Conservation (phyloP, 2,113 vertebrate genomes). For the Labrus mixtus region DNA sequence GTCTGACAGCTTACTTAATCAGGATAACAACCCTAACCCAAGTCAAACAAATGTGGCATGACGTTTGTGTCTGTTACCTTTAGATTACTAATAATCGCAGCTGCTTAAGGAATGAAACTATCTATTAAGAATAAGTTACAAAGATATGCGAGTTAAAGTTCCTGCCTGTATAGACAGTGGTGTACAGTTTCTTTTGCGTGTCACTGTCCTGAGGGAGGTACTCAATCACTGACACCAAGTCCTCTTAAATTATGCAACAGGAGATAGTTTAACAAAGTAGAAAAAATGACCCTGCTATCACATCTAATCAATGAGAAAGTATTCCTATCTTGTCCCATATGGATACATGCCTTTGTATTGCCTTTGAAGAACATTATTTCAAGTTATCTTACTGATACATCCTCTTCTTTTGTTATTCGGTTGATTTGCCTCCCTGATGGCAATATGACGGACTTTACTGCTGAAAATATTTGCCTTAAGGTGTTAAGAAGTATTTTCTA, state of each 20-base stretch:
- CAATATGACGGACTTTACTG: slow-evolving; percentile 53
- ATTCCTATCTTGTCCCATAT: slow-evolving; percentile 10
- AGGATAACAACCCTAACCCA: too few species aligned
- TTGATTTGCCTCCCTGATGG: slow-evolving; percentile 50
- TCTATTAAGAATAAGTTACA: not conserved
- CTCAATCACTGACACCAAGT: slow-evolving; percentile 20
- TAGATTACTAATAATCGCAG: slow-evolving; percentile 14
- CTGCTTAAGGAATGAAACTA: not conserved
- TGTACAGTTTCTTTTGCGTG: not conserved
- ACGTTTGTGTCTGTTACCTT: slow-evolving; percentile 2
- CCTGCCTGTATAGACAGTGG: not conserved
- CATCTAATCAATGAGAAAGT: slow-evolving; percentile 17
- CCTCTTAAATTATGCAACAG: slow-evolving; percentile 66
- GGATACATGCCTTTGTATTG: slow-evolving; percentile 55
- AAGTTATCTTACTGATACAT: slow-evolving; percentile 20
- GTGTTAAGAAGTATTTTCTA: slow-evolving; percentile 57
- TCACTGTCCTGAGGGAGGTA: not conserved
- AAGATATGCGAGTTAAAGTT: slow-evolving; percentile 9
- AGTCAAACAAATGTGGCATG: slow-evolving; percentile 22
- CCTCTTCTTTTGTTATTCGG: slow-evolving; percentile 30
- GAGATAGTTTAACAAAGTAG: slow-evolving; percentile 42
- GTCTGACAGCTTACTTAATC: not conserved
- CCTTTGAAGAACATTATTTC: slow-evolving; percentile 77
- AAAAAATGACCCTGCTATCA: slow-evolving; percentile 26
- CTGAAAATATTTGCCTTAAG: slow-evolving; percentile 75